phyloP scores from a whole-genome alignment of 2,888 invertebrate genomes.

The Auanema sp. region DNA sequence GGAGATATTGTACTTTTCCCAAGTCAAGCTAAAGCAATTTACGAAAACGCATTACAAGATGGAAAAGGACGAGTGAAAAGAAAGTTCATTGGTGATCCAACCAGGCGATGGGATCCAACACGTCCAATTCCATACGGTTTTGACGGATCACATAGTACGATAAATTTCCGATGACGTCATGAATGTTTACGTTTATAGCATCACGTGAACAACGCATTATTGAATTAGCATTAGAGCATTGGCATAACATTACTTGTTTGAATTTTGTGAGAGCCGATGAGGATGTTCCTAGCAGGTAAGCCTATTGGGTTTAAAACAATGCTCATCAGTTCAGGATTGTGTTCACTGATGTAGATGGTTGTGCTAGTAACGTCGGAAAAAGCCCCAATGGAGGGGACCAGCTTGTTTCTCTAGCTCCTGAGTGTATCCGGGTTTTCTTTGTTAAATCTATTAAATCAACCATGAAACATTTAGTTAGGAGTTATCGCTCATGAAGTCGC shows the following conservation, averaged over 20 bases:
- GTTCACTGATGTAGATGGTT: conserved; percentile 64
- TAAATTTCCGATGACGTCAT: background rate
- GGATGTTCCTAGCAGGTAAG: conserved; percentile 19
- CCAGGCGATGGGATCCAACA: conserved; percentile 60
- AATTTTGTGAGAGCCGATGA: conserved; percentile 56
- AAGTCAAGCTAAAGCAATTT: conserved; percentile 59
- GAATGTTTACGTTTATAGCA: conserved; percentile 40
- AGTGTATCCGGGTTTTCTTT: conserved; percentile 58
- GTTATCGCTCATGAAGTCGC: conserved; percentile 65
- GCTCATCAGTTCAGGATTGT: conserved; percentile 55
- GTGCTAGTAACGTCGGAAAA: conserved; percentile 55
- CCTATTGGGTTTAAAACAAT: background rate
- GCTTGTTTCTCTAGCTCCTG: conserved; percentile 64
- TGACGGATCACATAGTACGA: conserved; percentile 62
- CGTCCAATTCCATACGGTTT: conserved; percentile 62
- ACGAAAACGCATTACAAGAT: conserved; percentile 41
- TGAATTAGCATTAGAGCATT: conserved; percentile 63
- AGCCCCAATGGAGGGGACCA: conserved; percentile 64
- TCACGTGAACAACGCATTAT: conserved; percentile 61
- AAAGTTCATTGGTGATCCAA: conserved; percentile 62
- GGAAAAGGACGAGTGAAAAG: conserved; percentile 39
- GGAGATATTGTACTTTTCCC: conserved; percentile 62
- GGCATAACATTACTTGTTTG: conserved; percentile 64
- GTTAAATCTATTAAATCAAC: background rate
- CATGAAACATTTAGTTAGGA: conserved; percentile 54